A percentile compares a stretch with the other conserved stretches of the same genome.
phyloP scores from a whole-genome alignment of 1,140 invertebrate species.

The Neodiprion fabricii region DNA sequence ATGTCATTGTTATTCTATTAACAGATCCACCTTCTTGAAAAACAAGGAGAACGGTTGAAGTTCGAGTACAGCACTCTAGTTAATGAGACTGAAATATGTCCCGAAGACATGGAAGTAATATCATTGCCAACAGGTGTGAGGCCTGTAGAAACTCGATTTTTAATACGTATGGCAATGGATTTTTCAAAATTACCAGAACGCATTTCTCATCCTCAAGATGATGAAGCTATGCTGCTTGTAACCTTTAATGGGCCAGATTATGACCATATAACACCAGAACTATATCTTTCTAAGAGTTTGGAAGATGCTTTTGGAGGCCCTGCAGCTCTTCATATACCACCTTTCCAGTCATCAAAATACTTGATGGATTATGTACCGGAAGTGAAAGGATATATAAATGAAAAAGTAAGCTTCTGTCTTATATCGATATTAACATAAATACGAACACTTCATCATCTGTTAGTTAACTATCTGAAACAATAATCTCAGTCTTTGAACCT shows the following conservation, averaged over 20 bases:
- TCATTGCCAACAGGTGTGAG: constrained; percentile 34
- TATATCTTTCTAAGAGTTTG: constrained; percentile 50
- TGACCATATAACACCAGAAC: constrained; percentile 37
- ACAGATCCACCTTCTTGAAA: constrained; percentile 34
- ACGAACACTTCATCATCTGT: constrained; percentile 17
- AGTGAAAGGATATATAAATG: constrained; percentile 61
- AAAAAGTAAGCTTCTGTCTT: constrained; percentile 53
- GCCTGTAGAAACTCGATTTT: constrained; percentile 42
- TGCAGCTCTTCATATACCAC: constrained; percentile 37
- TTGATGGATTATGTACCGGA: constrained; percentile 65
- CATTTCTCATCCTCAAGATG: constrained; percentile 25
- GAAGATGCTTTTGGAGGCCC: constrained; percentile 41
- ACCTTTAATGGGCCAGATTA: constrained; percentile 44
- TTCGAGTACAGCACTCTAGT: constrained; percentile 46
- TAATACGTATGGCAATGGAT: constrained; percentile 49
- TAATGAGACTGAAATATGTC: constrained; percentile 28
- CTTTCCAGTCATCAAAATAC: constrained; percentile 51
- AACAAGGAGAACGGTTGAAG: constrained; percentile 30
- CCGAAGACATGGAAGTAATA: constrained; percentile 50
- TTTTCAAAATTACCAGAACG: constrained; percentile 42
- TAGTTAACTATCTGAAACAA: too few relatives aligned
- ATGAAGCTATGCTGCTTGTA: constrained; percentile 44
- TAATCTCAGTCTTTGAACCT: too few relatives aligned
- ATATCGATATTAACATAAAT: constrained; percentile 18
- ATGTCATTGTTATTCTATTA: constrained; percentile 2